phyloP scores from a whole-genome alignment of 2,888 invertebrate species.

The Eupithecia dodoneata region DNA sequence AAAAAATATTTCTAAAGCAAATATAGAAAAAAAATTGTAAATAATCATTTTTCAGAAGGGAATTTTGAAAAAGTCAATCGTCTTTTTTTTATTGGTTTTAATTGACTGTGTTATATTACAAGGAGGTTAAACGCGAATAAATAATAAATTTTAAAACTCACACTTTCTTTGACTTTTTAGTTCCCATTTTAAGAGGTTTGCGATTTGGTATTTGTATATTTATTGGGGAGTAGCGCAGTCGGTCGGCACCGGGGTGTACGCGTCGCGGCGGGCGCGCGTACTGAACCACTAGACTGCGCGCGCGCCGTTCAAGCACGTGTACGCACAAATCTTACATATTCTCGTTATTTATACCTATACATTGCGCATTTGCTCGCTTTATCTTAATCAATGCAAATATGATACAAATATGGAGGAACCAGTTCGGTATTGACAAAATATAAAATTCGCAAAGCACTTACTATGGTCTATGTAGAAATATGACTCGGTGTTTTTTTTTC shows the following conservation, averaged over 20 bases:
- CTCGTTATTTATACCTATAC: conserved; percentile 39
- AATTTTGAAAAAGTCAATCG: neutral
- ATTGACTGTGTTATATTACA: neutral
- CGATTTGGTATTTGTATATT: neutral
- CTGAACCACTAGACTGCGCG: conserved; percentile 18
- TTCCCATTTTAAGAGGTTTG: conserved; percentile 24
- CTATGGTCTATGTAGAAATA: neutral
- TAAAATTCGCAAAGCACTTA: neutral
- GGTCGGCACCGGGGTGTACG: neutral
- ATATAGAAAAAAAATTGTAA: too few relatives aligned
- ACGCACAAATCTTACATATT: conserved; percentile 26
- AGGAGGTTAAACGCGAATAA: neutral
- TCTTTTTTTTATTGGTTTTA: neutral
- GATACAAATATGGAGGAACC: neutral
- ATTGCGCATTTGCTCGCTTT: conserved; percentile 24
- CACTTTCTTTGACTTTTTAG: conserved; percentile 29
- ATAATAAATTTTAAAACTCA: conserved; percentile 18
- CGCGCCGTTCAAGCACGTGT: conserved; percentile 23
- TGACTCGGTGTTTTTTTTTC: neutral
- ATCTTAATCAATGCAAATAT: conserved; percentile 38
- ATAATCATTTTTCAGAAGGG: neutral
- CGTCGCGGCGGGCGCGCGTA: conserved; percentile 12
- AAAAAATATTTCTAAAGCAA: neutral
- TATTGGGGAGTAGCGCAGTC: neutral
- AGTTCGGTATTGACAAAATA: conserved; percentile 12